Conservation (phyloP, 1,140 invertebrate species). For the Teleogryllus occipitalis region DNA sequence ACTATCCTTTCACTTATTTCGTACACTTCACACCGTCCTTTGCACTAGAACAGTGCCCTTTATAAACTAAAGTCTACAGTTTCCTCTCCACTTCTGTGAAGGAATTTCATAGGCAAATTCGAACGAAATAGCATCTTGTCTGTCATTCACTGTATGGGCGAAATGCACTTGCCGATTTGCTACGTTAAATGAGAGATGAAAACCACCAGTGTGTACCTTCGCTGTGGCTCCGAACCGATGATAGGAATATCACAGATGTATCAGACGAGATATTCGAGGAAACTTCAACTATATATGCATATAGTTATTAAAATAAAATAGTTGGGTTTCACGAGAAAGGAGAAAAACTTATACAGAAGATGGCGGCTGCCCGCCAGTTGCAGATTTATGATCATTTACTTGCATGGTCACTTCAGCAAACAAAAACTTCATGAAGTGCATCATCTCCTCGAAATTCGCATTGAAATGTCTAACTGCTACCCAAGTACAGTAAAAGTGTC, state of each 20-base stretch:
- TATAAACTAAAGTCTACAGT: too few species aligned
- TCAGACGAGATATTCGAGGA: not conserved
- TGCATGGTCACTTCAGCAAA: slow-evolving; percentile 25
- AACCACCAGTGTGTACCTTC: not conserved
- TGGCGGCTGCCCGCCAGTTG: slow-evolving; percentile 44
- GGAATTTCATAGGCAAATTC: not conserved
- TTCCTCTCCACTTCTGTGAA: too few species aligned
- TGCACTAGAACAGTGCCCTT: too few species aligned
- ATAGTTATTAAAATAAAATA: slow-evolving; percentile 19
- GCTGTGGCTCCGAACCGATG: not conserved
- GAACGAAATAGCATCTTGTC: not conserved
- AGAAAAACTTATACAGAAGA: slow-evolving; percentile 47
- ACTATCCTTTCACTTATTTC: not conserved
- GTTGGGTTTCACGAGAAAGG: slow-evolving; percentile 29
- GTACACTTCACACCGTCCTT: not conserved
- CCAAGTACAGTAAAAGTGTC: not conserved
- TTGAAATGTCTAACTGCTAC: not conserved
- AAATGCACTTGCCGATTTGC: not conserved
- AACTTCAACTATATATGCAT: slow-evolving; percentile 17
- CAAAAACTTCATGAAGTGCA: slow-evolving; percentile 3
- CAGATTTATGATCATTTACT: slow-evolving; percentile 44
- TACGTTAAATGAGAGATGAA: not conserved
- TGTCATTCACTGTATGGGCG: not conserved
- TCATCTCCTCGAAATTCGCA: slow-evolving; percentile 12
- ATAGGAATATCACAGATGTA: not conserved